phyloP scores from a whole-genome alignment of 2,888 invertebrate species.

The Meiosimyza platycephala region DNA sequence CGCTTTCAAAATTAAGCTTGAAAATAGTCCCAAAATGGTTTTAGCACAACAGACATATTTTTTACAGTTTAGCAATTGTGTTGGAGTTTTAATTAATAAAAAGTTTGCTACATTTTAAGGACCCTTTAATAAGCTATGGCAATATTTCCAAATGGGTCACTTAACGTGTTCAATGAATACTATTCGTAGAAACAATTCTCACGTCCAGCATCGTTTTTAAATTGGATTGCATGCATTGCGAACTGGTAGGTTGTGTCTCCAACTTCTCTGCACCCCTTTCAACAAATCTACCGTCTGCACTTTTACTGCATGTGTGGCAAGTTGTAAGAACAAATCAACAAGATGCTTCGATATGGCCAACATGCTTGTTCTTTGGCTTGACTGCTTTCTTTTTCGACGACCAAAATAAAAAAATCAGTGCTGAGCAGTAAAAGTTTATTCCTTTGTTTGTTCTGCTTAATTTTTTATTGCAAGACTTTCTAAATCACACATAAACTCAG shows the following conservation, averaged over 20 bases:
- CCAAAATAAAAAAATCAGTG: no score
- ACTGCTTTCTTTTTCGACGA: not conserved
- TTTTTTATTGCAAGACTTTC: not conserved
- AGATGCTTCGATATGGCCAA: constrained; percentile 9
- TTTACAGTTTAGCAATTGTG: no score
- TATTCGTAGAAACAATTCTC: constrained; percentile 11
- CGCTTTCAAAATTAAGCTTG: no score
- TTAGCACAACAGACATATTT: no score
- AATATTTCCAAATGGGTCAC: not conserved
- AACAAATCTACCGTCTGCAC: not conserved
- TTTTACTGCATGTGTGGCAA: not conserved
- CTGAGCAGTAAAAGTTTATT: no score
- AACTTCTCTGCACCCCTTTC: not conserved
- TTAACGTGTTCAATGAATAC: not conserved
- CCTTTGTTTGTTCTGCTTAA: no score
- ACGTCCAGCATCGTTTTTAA: constrained; percentile 33
- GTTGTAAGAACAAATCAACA: not conserved
- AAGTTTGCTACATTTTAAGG: no score
- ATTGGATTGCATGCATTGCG: constrained; percentile 46
- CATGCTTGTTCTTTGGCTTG: not conserved
- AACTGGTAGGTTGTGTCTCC: constrained; percentile 19
- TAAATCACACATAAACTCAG: not conserved
- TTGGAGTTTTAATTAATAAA: no score
- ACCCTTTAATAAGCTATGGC: no score
- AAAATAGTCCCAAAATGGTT: no score